These are phyloP conservation scores for Dryoscopus gambensis DNA, from an alignment of 2,113 vertebrate genomes.

Conservation along the genomic window DNA sequence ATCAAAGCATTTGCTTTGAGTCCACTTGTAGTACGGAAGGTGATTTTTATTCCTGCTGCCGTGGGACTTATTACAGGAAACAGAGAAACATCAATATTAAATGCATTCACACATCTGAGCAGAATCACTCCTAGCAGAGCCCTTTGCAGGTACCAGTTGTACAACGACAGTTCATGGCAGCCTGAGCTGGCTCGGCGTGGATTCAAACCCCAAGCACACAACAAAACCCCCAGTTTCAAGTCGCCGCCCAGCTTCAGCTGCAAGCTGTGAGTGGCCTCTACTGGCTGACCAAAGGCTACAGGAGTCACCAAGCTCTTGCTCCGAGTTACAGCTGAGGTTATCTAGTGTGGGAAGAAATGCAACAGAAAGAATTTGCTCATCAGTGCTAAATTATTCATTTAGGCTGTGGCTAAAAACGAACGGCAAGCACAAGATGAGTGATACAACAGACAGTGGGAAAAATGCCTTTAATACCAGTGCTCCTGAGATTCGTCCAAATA, in stretches of 20 bases:
- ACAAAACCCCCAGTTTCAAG: neutral
- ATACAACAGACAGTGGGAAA: fast-evolving
- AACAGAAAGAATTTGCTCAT: neutral
- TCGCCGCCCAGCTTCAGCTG: slow-evolving; percentile 64
- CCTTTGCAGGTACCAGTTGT: neutral
- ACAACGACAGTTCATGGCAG: neutral
- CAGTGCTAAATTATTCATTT: neutral
- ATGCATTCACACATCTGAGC: neutral
- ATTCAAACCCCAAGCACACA: neutral
- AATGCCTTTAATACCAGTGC: neutral
- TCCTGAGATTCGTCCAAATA: neutral
- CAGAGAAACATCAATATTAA: neutral
- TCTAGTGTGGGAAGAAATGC: neutral
- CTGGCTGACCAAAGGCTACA: slow-evolving; percentile 90
- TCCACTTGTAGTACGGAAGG: neutral
- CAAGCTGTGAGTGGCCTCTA: slow-evolving; percentile 98
- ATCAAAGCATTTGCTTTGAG: neutral
- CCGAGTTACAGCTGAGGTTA: neutral
- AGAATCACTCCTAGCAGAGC: neutral
- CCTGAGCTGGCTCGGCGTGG: neutral
- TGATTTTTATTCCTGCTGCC: neutral
- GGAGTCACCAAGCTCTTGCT: slow-evolving; percentile 66
- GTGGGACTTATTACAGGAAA: neutral
- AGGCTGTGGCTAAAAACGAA: neutral
- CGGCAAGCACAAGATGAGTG: neutral